Base-by-base conservation (phyloP, 2,797 vertebrate species). In the Borostomias antarcticus region DNA sequence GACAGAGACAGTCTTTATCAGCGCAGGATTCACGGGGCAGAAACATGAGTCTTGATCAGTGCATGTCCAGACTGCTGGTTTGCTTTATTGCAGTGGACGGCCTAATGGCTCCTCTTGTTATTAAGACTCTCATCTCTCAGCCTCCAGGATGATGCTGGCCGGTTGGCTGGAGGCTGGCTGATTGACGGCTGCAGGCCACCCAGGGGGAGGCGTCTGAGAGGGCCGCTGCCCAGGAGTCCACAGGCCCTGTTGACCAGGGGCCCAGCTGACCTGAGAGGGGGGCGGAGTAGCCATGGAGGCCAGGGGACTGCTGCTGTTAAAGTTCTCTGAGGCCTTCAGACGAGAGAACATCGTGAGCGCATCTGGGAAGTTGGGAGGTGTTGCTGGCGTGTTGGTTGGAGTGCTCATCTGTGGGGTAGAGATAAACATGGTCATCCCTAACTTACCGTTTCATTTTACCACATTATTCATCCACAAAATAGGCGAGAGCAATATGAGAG, bases 291-390 rank as follows among this genome's bases (percentile, higher is more conserved):
- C 92, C 88, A 91, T 86, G 7, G 92, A 90, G 28, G 91, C 86
- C 37, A 91, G 86, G 0, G 92, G 87, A 76, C 91, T 88, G 72
- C 89, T 89, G 71, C 81, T 70, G 67, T 90, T 82, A 70, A 93
- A 91, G 74, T 91, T 92, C 71, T 95, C 94, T 0, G 94, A 95
- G 69, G 94, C 92, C 83, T 93, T 94, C 69, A 95, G 93, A 54
- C 89, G 88, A 29, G 94, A 94, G 83, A 95, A 94, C 94, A 95
- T 94, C 82, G 92, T 86, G 72, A 95, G 91, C 60, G 94, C 88
- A 0, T 95, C 94, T 0, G 94, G 94, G 76, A 95, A 95, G 89
- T 94, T 95, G 66, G 94, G 94, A 2, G 94, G 93, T 0, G 94
- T 95, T 58, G 93, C 94, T 0, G 94, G 94, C 25, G 93, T 95